phyloP scores from a whole-genome alignment of 1,140 invertebrate species.

The Globodera ellingtonae region DNA sequence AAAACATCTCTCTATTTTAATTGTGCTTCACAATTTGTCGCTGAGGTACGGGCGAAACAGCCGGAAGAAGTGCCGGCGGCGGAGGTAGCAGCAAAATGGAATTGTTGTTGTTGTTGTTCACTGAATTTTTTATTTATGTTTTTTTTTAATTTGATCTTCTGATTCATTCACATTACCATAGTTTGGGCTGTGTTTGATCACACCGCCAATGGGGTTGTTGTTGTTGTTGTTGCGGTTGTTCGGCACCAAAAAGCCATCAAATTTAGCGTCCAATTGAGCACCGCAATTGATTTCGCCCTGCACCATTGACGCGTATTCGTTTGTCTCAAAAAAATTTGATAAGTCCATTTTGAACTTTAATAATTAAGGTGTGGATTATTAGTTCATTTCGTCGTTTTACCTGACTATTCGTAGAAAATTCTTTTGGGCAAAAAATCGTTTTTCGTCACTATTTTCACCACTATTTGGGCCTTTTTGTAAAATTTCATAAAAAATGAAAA shows the following conservation, averaged over 20 bases:
- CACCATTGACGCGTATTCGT: conserved; percentile 60
- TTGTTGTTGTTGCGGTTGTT: background rate
- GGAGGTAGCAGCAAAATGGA: background rate
- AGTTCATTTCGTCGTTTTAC: too few relatives aligned
- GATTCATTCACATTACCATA: background rate
- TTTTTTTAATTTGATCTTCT: background rate
- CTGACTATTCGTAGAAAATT: too few relatives aligned
- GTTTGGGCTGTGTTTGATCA: background rate
- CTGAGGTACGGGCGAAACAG: background rate
- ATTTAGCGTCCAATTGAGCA: conserved; percentile 39
- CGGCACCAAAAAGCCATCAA: background rate
- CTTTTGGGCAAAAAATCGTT: too few relatives aligned
- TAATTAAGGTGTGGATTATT: too few relatives aligned
- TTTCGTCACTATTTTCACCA: too few relatives aligned
- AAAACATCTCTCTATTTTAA: too few relatives aligned
- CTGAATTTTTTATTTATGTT: background rate
- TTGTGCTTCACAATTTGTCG: background rate
- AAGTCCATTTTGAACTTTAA: too few relatives aligned
- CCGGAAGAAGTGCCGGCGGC: background rate
- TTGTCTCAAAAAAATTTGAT: conserved; percentile 34
- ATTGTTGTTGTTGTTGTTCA: background rate
- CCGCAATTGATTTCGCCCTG: conserved; percentile 46
- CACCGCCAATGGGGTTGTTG: background rate
- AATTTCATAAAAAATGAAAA: too few relatives aligned
- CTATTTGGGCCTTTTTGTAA: too few relatives aligned